Evolutionary conservation across 2,888 invertebrate species (phyloP), one percentile per base, ranked within the genome.

Genomic region (Meganola albula): DNA sequence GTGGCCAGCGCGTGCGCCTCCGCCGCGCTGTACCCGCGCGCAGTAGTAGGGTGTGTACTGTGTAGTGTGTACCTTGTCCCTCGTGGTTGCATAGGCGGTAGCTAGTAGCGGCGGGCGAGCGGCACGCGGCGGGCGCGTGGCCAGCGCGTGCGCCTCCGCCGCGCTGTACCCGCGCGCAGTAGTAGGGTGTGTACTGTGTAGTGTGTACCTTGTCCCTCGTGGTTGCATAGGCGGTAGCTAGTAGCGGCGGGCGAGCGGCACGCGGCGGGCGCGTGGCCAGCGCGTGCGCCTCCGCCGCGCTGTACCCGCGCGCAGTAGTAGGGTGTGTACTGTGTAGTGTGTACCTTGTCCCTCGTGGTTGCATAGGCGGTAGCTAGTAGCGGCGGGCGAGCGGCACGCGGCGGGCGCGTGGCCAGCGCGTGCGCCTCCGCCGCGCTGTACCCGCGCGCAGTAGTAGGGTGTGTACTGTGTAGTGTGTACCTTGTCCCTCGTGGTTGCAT

Each of bases 401-500:
- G 24, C 29, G 32, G 37, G 31, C 24, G 21, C 12, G 24, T 30
- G 34, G 22, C 11, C 35, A n/a, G n/a, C n/a, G n/a, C n/a, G 16
- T 6, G 16, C 16, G 16, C 16, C 4, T 6, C 16, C 16, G 4
- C 16, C 16, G 16, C 16, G 6, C 16, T 32, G 14, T 27, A 9
- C n/a, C n/a, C n/a, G n/a, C n/a, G n/a, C n/a, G n/a, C n/a, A n/a
- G n/a, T n/a, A n/a, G n/a, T n/a, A n/a, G n/a, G n/a, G n/a, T n/a
- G n/a, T n/a, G 5, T 11, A 25, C 8, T 10, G 27, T 12, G 11
- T 7, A 10, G 14, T 11, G 4, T 31, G 31, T 37, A 80, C 82
- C 76, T 72, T 76, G 71, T 82, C 79, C 74, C 74, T 82, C 77
- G 76, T 79, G 75, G 57, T 67, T 67, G 59, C 75, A 76, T 68